Evolutionary conservation across 2,113 vertebrate genomes (phyloP), one percentile per base, ranked within the genome.

Genomic region (Okapia johnstoni): DNA sequence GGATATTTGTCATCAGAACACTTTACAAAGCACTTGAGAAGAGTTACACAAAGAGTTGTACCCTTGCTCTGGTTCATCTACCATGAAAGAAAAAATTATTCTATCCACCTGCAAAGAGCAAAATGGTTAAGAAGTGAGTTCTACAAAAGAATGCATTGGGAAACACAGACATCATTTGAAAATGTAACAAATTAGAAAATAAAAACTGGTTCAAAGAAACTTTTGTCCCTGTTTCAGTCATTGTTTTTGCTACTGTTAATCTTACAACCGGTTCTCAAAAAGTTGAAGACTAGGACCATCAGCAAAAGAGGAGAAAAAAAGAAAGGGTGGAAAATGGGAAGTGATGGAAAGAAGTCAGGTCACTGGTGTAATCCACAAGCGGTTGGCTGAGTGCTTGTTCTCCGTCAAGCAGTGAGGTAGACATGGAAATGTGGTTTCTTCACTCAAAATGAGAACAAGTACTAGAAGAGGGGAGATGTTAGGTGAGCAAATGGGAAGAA

Each of bases 1-100:
- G 13, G 70, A 30, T 43, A 76, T 92, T 83, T 94, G 33, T 94
- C 88, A 94, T 90, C 48, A 95, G 79, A 92, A 76, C 30, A 88
- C 52, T 61, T 90, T 48, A 66, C 66, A 70, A 76, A 43, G 43
- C 21, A 13, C 40, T 88, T 93, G 73, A 80, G 52, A 88, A 92
- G 52, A 15, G 23, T 60, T 85, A 36, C 25, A 48, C 23, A 54
- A 79, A 96, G 12, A 54, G 19, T 61, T 90, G 26, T 85, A 93
- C 14, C 19, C 17, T 88, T 60, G 36, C 30, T 81, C 30, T 94
- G n/a, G 43, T 93, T 93, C 92, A 63, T 79, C 80, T 94, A 40
- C 12, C 48, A 36, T 61, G 60, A 93, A 96, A 93, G 61, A 84
- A 60, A 93, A 96, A 63, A 80, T 87, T 54, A 63, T 83, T 61